These are phyloP conservation scores for Pseudomugil gertrudae DNA, from an alignment of 2,797 vertebrate genomes.

Conservation along the genomic window DNA sequence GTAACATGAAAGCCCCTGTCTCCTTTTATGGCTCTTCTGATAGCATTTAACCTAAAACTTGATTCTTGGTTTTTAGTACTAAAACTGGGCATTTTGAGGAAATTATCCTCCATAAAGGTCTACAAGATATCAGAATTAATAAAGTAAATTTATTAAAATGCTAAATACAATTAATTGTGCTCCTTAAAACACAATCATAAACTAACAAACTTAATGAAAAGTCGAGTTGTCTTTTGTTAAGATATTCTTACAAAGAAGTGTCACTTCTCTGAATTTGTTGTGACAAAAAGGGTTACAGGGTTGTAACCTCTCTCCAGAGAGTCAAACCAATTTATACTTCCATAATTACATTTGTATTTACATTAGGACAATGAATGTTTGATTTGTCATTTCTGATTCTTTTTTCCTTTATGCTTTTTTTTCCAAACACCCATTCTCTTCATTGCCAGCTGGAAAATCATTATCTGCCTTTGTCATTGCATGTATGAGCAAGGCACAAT, in stretches of 20 bases:
- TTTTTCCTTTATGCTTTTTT: no score
- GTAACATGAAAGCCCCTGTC: neutral
- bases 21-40: neutral
- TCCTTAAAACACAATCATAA: slow-evolving; percentile 26
- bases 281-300: slow-evolving; percentile 45
- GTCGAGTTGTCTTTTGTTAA: neutral
- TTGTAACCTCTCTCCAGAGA: slow-evolving; percentile 53
- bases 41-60: neutral
- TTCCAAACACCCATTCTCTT: slow-evolving; percentile 52
- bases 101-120: neutral
- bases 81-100: neutral
- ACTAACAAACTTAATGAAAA: slow-evolving; percentile 13
- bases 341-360: slow-evolving; percentile 80
- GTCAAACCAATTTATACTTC: slow-evolving; percentile 75
- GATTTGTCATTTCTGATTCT: slow-evolving; percentile 73
- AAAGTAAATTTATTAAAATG: neutral
- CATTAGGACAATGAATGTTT: slow-evolving; percentile 63
- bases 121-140: neutral
- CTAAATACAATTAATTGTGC: neutral
- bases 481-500: slow-evolving; percentile 80
- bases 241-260: slow-evolving; percentile 13
- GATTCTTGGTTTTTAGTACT: neutral
- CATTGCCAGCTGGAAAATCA: slow-evolving; percentile 70
- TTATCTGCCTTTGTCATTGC: slow-evolving; percentile 78
- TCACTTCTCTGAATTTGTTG: slow-evolving; percentile 31